Evolutionary conservation across 2,797 vertebrate genomes (phyloP), one percentile per base, ranked within the genome.

Genomic region (Crypturellus tataupa): DNA sequence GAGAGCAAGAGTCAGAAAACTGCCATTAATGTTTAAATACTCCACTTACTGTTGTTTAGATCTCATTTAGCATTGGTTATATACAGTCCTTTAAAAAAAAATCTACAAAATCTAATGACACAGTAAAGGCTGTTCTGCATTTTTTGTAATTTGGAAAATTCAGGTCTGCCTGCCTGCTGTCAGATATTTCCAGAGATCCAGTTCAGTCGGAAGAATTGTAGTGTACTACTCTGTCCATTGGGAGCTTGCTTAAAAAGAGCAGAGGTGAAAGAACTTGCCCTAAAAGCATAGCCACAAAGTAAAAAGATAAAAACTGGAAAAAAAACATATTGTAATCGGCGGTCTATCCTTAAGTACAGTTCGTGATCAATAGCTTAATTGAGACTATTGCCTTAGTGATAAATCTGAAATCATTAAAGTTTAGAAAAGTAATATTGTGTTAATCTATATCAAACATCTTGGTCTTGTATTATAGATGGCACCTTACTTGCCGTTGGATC

Each of bases 401-500:
- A 80, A 71, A 75, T 39, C 33, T 88, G 62, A 70, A 76, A 56
- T 83, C 7, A 37, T 76, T 47, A 56, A 47, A 25, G 16, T 40
- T 24, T 69, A 35, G 35, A 73, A 89, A 81, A 39, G 19, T 85
- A 58, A 20, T 2, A 25, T 33, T 87, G 7, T 64, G 1, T 77
- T 93, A 59, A 60, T 90, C 85, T 83, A 6, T 51, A 84, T 51
- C 18, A 46, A 55, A 93, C 78, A 55, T 90, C 95, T 93, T 95
- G n/a, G 51, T 78, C 6, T 93, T 73, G 73, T 83, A 35, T 97
- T 98, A 67, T 93, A 99, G 99, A 99, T 98, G 99, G 99, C 78
- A 96, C 96, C 81, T 98, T 99, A 95, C 97, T 99, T 98, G 99
- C 99, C 62, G 99, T 99, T 68, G 99, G 99, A 88, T 99, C 99